Base-by-base conservation (phyloP, 2,113 vertebrate genomes). In the Amblyopsis rosae region DNA sequence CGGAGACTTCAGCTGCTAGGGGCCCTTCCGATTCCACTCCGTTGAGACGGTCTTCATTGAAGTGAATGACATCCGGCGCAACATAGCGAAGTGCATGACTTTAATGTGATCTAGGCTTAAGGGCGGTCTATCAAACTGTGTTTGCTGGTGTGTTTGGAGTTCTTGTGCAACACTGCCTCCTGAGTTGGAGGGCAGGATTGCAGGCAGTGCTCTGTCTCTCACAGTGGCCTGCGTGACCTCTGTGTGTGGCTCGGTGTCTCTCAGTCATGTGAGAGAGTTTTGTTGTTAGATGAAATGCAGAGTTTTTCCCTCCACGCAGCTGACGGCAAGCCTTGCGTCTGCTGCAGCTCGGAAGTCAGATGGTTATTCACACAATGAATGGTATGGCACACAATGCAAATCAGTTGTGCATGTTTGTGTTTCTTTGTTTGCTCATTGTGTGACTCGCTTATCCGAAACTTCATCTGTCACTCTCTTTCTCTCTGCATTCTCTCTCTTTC, bases 241-340 rank as follows among this genome's bases (percentile, higher is more conserved):
- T 9, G 2, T 48, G 58, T 15, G 65, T 50, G 50, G 50, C 56
- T 63, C 0, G 4, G 12, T 10, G 58, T 41, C 41, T 62, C 51
- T 65, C 56, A 3, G 57, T 67, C 67, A 65, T 65, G 61, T 73
- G 58, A 68, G 55, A 35, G 56, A 50, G 50, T 76, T 72, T 68
- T 63, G 76, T 70, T 57, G 73, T 57, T 9, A 5, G 50, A 46
- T 59, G 32, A 33, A 19, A 62, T 60, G 17, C 51, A 62, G 55
- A 60, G 41, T 16, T 65, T 74, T 33, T 13, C 62, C 59, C 45
- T 17, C 35, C 60, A 19, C 35, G 46, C 9, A 61, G 41, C 71
- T 7, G 49, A 33, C 15, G 12, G 4, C 11, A 41, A 62, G 53
- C 9, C 33, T 51, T 59, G 32, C 51, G 47, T 65, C 55, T 41